Evolutionary conservation across 2,113 vertebrate genomes (phyloP).

Genomic region (Anoura caudifer): DNA sequence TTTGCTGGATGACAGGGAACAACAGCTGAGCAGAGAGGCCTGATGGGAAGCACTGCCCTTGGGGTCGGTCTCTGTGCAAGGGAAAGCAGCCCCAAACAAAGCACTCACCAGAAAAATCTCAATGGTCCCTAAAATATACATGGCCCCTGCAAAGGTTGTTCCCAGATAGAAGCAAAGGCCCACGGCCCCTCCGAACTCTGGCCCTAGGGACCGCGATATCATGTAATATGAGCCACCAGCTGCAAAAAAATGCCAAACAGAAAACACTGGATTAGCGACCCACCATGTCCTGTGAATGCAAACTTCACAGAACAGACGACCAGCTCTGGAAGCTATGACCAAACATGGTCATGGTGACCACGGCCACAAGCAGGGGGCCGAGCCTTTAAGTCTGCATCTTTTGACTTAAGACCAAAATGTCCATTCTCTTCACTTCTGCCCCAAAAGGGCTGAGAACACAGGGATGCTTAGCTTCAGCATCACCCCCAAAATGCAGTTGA

Average conservation of each 20-base stretch:
- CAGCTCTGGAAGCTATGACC: not conserved
- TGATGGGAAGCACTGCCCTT: too few relatives aligned
- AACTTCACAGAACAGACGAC: too few relatives aligned
- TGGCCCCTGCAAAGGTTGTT: slow-evolving; percentile 96
- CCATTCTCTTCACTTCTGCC: not conserved
- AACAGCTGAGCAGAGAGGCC: too few relatives aligned
- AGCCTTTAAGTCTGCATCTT: not conserved
- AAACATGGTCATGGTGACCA: not conserved
- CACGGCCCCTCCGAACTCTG: slow-evolving; percentile 97
- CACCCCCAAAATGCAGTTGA: not conserved
- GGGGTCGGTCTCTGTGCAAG: not conserved
- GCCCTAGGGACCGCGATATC: slow-evolving; percentile 97
- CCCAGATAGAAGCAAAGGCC: slow-evolving; percentile 99
- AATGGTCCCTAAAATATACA: slow-evolving; percentile 99
- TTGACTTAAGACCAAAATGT: not conserved
- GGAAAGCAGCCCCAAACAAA: too few relatives aligned
- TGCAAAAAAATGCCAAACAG: slow-evolving; percentile 57
- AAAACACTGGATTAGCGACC: rapidly evolving
- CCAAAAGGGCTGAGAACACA: not conserved
- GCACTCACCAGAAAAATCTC: slow-evolving; percentile 95
- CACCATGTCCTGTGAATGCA: rapidly evolving
- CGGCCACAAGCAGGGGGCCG: not conserved
- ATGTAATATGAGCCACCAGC: slow-evolving; percentile 99
- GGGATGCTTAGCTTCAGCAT: not conserved
- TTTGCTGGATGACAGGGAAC: not conserved